Conservation (phyloP, 2,888 invertebrate genomes). For the Polydrusus tereticollis region DNA sequence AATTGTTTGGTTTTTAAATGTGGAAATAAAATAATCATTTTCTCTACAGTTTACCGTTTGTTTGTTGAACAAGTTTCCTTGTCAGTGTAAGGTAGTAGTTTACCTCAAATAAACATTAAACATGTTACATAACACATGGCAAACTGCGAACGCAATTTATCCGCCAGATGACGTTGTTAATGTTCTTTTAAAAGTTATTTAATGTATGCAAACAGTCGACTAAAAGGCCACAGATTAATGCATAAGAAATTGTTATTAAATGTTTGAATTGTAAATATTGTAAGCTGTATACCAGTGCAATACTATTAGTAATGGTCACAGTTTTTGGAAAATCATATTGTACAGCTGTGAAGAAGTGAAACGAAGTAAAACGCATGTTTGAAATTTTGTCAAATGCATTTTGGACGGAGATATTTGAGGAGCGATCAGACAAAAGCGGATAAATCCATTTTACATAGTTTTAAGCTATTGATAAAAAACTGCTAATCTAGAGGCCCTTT, state of each 20-base stretch:
- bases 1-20: no score
- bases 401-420: no score
- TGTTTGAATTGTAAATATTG: constrained; percentile 30
- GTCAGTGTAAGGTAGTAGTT: neutral
- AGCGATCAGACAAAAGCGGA: no score
- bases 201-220: constrained; percentile 39
- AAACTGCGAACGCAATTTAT: constrained; percentile 35
- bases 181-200: constrained; percentile 36
- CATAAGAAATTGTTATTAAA: constrained; percentile 32
- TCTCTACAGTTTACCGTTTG: neutral
- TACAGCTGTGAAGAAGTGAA: no score
- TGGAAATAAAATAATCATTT: no score
- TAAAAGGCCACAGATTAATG: constrained; percentile 38
- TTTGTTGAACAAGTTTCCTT: neutral
- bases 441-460: no score
- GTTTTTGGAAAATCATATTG: neutral
- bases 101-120: constrained; percentile 11
- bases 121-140: constrained; percentile 45
- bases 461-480: no score
- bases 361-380: no score
- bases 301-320: neutral
- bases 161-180: constrained; percentile 40
- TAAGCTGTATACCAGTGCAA: neutral
- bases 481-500: no score
- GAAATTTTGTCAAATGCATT: no score